Percentiles rank a stretch among this genome's conserved stretches.
Conservation (phyloP, 2,888 invertebrate species). For the Pammene aurita region DNA sequence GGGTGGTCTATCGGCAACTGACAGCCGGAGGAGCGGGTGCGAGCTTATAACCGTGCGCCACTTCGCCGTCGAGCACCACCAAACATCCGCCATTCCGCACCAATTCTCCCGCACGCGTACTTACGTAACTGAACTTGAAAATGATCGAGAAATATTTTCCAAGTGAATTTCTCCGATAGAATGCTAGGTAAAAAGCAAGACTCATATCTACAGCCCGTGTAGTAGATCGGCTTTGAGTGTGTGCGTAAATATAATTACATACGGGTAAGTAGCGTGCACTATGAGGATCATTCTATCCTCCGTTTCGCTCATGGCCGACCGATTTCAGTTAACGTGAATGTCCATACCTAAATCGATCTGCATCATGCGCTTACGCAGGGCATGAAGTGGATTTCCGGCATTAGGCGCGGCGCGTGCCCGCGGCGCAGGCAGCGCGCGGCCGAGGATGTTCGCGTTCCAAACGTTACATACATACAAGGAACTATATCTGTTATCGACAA, state of each 20-base stretch:
- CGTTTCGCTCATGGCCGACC: slow-evolving; percentile 68
- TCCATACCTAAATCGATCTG: slow-evolving; percentile 51
- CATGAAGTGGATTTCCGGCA: slow-evolving; percentile 55
- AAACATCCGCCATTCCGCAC: slow-evolving; percentile 84
- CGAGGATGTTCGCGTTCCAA: slow-evolving; percentile 50
- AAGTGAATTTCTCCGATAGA: slow-evolving; percentile 83
- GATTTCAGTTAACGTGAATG: slow-evolving; percentile 57
- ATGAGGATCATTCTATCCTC: slow-evolving; percentile 61
- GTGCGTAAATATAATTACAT: slow-evolving; percentile 66
- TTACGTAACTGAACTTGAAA: slow-evolving; percentile 84
- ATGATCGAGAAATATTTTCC: slow-evolving; percentile 82
- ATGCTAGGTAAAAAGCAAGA: slow-evolving; percentile 79
- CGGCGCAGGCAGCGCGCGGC: slow-evolving; percentile 50
- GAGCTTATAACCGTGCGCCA: slow-evolving; percentile 81
- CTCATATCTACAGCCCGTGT: slow-evolving; percentile 67
- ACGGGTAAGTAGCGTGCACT: slow-evolving; percentile 64
- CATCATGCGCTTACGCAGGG: slow-evolving; percentile 57
- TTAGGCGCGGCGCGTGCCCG: slow-evolving; percentile 42
- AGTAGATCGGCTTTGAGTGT: slow-evolving; percentile 56
- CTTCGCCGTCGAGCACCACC: slow-evolving; percentile 78
- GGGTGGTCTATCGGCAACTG: slow-evolving; percentile 78
- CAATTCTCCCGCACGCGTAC: slow-evolving; percentile 81
- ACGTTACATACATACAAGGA: slow-evolving; percentile 57
- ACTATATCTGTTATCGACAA: slow-evolving; percentile 59
- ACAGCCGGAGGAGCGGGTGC: slow-evolving; percentile 69